These are phyloP conservation scores for Menidia menidia DNA, from an alignment of 2,797 vertebrate genomes.

Conservation along the genomic window DNA sequence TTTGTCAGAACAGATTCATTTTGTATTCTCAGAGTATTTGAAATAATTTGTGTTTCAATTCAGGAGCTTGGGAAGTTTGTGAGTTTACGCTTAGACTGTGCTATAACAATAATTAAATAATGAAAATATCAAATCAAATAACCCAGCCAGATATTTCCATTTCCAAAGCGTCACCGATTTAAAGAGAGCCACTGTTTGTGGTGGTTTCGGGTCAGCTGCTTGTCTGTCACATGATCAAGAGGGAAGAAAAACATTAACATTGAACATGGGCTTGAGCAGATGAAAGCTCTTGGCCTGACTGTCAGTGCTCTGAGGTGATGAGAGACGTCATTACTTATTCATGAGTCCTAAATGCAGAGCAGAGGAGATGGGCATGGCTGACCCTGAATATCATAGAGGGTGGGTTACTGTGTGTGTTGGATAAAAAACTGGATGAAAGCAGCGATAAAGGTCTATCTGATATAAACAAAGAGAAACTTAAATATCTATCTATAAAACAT, in stretches of 20 bases:
- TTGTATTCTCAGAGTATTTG: too few species aligned
- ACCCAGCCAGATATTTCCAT: conserved; percentile 57
- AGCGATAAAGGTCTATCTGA: conserved; percentile 32
- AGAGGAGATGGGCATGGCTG: conserved; percentile 79
- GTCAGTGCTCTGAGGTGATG: conserved; percentile 80
- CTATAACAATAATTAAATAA: conserved; percentile 45
- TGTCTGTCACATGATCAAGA: conserved; percentile 82
- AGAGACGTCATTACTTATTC: conserved; percentile 82
- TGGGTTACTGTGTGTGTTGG: conserved; percentile 42
- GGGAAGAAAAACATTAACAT: conserved; percentile 82
- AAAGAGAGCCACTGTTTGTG: conserved; percentile 69
- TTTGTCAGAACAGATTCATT: too few species aligned
- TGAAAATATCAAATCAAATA: conserved; percentile 57
- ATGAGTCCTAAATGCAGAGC: conserved; percentile 82
- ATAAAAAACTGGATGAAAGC: conserved; percentile 60
- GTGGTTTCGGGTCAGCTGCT: conserved; percentile 82
- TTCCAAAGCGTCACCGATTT: conserved; percentile 58
- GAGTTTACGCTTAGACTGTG: conserved; percentile 7
- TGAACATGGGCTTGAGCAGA: conserved; percentile 79
- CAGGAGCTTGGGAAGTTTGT: conserved; percentile 26
- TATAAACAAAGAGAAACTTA: conserved; percentile 42
- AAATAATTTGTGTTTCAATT: neutral
- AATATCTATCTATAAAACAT: conserved; percentile 34
- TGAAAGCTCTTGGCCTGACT: conserved; percentile 80
- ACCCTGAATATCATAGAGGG: conserved; percentile 68